Conservation (phyloP, 2,888 invertebrate species). For the Lepidochitona cinerea region DNA sequence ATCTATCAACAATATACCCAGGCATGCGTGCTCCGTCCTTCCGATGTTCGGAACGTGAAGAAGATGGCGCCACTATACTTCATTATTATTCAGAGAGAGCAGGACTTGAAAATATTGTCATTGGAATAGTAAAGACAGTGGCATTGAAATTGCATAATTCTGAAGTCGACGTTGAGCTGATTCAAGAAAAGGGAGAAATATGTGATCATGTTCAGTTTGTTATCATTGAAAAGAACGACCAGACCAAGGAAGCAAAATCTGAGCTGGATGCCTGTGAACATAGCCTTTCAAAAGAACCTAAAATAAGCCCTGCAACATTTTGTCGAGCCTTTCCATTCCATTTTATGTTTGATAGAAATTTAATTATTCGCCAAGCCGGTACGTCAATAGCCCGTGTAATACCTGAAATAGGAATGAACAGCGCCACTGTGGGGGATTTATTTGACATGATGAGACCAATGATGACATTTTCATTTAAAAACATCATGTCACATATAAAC, state of each 20-base stretch:
- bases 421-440: slow-evolving; percentile 39
- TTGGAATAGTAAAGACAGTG: slow-evolving; percentile 98
- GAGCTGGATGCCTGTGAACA: slow-evolving; percentile 30
- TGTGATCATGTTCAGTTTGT: slow-evolving; percentile 83
- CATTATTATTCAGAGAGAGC: slow-evolving; percentile 98
- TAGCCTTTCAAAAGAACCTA: slow-evolving; percentile 42
- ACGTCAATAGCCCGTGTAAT: slow-evolving; percentile 86
- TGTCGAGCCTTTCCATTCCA: slow-evolving; percentile 94
- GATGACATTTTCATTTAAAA: slow-evolving; percentile 55
- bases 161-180: slow-evolving; percentile 92
- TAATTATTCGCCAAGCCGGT: slow-evolving; percentile 91
- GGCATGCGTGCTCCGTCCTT: slow-evolving; percentile 87
- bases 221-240: slow-evolving; percentile 44
- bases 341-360: slow-evolving; percentile 90
- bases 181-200: slow-evolving; percentile 89
- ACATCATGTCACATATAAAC: slow-evolving; percentile 59
- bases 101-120: slow-evolving; percentile 96
- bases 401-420: slow-evolving; percentile 36
- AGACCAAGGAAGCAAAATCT: slow-evolving; percentile 13
- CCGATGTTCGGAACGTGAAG: slow-evolving; percentile 77
- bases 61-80: slow-evolving; percentile 74
- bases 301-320: slow-evolving; percentile 60
- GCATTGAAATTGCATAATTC: slow-evolving; percentile 94
- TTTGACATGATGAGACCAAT: slow-evolving; percentile 59
- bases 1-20: slow-evolving; percentile 85